Percentiles rank a stretch among this genome's conserved stretches.
These are phyloP conservation scores for Timema podura DNA, from an alignment of 2,888 invertebrate genomes.

Conservation along the genomic window DNA sequence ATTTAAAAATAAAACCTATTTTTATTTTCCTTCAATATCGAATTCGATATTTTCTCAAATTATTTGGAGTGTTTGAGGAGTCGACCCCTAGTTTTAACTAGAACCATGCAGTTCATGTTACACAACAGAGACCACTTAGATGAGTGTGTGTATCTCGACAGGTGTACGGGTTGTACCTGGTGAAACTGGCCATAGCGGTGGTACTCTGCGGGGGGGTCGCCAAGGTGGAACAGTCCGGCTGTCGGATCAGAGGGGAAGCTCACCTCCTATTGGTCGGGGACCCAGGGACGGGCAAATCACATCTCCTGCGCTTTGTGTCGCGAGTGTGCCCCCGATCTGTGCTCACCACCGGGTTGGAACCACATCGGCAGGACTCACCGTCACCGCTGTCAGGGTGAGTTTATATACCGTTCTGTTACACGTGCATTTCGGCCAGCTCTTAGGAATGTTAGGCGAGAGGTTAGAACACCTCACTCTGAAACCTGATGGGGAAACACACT, in stretches of 20 bases:
- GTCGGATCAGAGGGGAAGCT: slow-evolving; percentile 67
- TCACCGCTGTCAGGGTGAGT: slow-evolving; percentile 73
- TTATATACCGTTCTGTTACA: too few species aligned
- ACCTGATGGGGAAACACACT: too few species aligned
- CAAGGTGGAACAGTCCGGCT: slow-evolving; percentile 48
- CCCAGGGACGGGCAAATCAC: slow-evolving; percentile 86
- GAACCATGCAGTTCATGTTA: not conserved
- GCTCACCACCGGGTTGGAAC: slow-evolving; percentile 83
- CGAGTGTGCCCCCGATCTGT: slow-evolving; percentile 70
- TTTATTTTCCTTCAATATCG: too few species aligned
- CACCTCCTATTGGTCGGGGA: slow-evolving; percentile 86
- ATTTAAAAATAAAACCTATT: too few species aligned
- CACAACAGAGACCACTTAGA: not conserved
- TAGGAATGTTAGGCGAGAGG: too few species aligned
- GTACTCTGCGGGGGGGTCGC: slow-evolving; percentile 51
- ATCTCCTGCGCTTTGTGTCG: slow-evolving; percentile 68
- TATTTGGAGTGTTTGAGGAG: too few species aligned
- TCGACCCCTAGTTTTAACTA: too few species aligned
- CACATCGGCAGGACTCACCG: slow-evolving; percentile 84
- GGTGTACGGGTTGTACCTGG: slow-evolving; percentile 83
- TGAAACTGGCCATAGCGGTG: slow-evolving; percentile 79
- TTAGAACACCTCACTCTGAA: too few species aligned
- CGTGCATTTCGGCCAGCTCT: too few species aligned
- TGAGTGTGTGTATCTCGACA: slow-evolving; percentile 39
- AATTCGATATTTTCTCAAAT: too few species aligned